These are phyloP conservation scores for Dione juno DNA, from an alignment of 2,888 invertebrate species.

Conservation along the genomic window DNA sequence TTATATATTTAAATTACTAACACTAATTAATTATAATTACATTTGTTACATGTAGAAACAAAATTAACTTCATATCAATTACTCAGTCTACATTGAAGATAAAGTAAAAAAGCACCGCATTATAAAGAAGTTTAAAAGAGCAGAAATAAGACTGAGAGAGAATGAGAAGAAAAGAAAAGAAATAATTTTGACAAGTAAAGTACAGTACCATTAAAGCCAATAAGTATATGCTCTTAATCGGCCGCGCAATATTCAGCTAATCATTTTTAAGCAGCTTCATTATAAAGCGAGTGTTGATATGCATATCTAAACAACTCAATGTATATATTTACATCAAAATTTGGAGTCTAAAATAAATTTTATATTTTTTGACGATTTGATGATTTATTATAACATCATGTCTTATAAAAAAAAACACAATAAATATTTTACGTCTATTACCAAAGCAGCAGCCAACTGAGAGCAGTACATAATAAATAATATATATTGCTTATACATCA, in stretches of 20 bases:
- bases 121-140: slow-evolving; percentile 45
- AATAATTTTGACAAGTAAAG: slow-evolving; percentile 34
- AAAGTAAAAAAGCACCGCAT: slow-evolving; percentile 56
- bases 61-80: not conserved
- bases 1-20: slow-evolving; percentile 16
- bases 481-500: slow-evolving; percentile 68
- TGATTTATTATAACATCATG: not conserved
- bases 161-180: slow-evolving; percentile 53
- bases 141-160: slow-evolving; percentile 65
- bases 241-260: slow-evolving; percentile 21
- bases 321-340: slow-evolving; percentile 1
- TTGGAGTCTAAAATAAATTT: not conserved
- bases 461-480: slow-evolving; percentile 34
- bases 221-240: slow-evolving; percentile 38
- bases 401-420: not conserved
- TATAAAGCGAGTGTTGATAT: slow-evolving; percentile 1
- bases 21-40: not conserved
- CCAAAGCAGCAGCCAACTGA: slow-evolving; percentile 37
- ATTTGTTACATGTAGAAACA: not conserved
- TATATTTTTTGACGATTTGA: not conserved
- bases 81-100: slow-evolving; percentile 22
- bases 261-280: slow-evolving; percentile 9
- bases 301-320: not conserved
- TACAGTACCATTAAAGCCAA: slow-evolving; percentile 20
- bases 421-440: not conserved